A percentile compares a stretch with the other conserved stretches of the same genome.
These are phyloP conservation scores for Stegostoma tigrinum DNA, from an alignment of 2,113 vertebrate species.

Conservation along the genomic window DNA sequence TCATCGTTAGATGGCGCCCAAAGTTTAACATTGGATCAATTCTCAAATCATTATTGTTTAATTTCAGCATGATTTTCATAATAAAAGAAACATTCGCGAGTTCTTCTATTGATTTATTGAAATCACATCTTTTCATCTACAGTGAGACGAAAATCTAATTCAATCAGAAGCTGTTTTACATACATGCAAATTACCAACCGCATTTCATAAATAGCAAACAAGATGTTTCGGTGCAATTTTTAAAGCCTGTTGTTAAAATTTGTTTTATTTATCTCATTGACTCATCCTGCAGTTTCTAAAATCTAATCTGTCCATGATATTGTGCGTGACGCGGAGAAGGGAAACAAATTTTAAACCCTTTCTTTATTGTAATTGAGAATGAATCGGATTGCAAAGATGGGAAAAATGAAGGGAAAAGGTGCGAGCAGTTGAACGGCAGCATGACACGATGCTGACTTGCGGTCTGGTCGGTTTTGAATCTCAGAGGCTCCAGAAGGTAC, in stretches of 20 bases:
- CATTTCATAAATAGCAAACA: not conserved
- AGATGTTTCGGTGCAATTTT: not conserved
- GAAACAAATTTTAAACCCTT: no score
- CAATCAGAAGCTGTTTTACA: not conserved
- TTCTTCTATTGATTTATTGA: not conserved
- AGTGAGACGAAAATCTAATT: not conserved
- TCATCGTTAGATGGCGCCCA: not conserved
- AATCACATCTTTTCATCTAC: conserved; percentile 10
- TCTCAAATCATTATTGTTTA: not conserved
- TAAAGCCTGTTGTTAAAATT: not conserved
- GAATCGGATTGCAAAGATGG: not conserved
- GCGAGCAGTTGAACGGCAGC: not conserved
- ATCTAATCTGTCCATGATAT: not conserved
- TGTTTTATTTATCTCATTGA: not conserved
- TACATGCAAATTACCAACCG: not conserved
- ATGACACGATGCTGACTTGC: not conserved
- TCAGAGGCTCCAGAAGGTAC: not conserved
- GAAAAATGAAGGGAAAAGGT: not conserved
- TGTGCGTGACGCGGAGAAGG: not conserved
- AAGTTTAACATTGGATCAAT: conserved; percentile 8
- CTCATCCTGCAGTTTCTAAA: conserved; percentile 10
- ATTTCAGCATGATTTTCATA: conserved; percentile 14
- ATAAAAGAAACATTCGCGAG: not conserved
- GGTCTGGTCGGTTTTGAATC: not conserved
- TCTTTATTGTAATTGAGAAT: not conserved